Conservation (phyloP, 2,113 vertebrate genomes). For the Sturnus vulgaris region DNA sequence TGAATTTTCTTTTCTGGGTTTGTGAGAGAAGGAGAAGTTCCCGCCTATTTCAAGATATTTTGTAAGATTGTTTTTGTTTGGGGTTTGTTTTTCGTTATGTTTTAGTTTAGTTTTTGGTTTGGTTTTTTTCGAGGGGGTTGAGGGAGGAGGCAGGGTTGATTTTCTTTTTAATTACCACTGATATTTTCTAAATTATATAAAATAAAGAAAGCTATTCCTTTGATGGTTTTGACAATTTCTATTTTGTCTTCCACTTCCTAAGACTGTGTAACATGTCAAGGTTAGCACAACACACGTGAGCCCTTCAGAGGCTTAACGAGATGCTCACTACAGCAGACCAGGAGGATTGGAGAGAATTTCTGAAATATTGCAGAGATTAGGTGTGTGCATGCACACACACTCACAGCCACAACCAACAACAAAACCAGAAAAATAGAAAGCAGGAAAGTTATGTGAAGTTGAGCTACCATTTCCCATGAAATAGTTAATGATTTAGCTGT, state of each 20-base stretch:
- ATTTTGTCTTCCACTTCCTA: slow-evolving; percentile 47
- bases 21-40: neutral
- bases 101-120: neutral
- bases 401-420: neutral
- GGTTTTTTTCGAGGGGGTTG: neutral
- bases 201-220: neutral
- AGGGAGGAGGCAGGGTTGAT: neutral
- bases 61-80: neutral
- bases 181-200: slow-evolving; percentile 12
- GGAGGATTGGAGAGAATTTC: neutral
- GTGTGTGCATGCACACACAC: neutral
- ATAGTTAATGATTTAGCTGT: neutral
- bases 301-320: neutral
- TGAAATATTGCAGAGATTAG: neutral
- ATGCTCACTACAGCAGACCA: neutral
- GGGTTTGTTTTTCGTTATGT: neutral
- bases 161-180: slow-evolving; percentile 4
- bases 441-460: neutral
- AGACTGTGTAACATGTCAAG: neutral
- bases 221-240: neutral
- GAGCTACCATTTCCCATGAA: neutral
- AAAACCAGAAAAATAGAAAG: neutral
- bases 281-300: neutral
- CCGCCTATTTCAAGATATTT: neutral
- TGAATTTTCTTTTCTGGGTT: neutral